Base-by-base conservation (phyloP, 2,113 vertebrate species). In the Podocnemis expansa region DNA sequence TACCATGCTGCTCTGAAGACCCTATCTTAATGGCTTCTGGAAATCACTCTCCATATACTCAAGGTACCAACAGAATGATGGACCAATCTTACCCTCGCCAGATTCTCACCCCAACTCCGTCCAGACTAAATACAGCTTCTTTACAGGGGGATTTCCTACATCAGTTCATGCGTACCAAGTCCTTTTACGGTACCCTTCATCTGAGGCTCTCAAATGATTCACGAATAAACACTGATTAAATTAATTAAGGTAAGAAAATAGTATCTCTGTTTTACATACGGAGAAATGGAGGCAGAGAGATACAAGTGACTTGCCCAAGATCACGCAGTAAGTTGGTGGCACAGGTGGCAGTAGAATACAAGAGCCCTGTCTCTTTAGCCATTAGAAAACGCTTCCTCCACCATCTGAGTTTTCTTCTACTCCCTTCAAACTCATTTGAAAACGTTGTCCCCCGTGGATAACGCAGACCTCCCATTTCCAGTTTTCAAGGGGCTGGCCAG, bases 21-120 rank as follows among this genome's bases (percentile, higher is more conserved):
- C 83, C 58, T 82, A 86, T 86, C 79, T 87, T 87, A 93, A 93
- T 93, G 80, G 43, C 79, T 89, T 82, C 73, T 87, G 73, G 73
- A 93, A 90, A 73, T 58, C 70, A n/a, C 49, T 87, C 58, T 47
- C 75, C 55, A 34, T 45, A 58, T 52, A 43, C 54, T 47, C 52
- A 29, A 90, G 10, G 80, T 43, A 43, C 43, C 16, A 49, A 13
- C 10, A 83, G 90, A 73, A 84, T 11, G 21, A 22, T 4, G 9
- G 56, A 78, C 80, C 79, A n/a, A 78, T 47, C 81, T 45, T 47
- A 27, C 29, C 24, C 31, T 67, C 16, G 2, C 41, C 47, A 56
- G 31, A 3, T 34, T 38, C 8, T 58, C 49, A 25, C 10, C 56
- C 34, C 29, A n/a, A 21, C 8, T 22, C 82, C 31, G 49, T 29